phyloP scores from a whole-genome alignment of 1,140 invertebrate genomes.

The Brachionus plicatilis region DNA sequence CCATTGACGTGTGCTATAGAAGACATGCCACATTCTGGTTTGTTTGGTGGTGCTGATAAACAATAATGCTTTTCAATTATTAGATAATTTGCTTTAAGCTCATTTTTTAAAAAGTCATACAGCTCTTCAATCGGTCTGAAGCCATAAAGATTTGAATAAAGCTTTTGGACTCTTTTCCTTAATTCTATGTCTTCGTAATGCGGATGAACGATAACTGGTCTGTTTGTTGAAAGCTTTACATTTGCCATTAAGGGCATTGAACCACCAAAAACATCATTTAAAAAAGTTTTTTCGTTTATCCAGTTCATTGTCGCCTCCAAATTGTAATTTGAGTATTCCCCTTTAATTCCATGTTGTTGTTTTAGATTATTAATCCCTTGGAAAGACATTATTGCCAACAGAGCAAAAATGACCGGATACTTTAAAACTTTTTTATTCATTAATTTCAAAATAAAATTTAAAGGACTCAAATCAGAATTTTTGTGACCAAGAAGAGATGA shows the following conservation, averaged over 20 bases:
- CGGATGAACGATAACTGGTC: slow-evolving; percentile 76
- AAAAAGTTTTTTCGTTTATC: slow-evolving; percentile 63
- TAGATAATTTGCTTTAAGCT: slow-evolving; percentile 20
- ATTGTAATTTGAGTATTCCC: slow-evolving; percentile 64
- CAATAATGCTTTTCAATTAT: slow-evolving; percentile 38
- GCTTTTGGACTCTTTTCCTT: slow-evolving; percentile 8
- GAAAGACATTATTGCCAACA: slow-evolving; percentile 57
- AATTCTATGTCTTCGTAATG: slow-evolving; percentile 58
- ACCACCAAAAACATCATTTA: slow-evolving; percentile 69
- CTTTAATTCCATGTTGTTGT: slow-evolving; percentile 57
- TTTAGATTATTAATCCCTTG: slow-evolving; percentile 57
- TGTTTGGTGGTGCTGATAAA: background rate
- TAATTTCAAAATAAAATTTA: background rate
- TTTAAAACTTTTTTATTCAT: background rate
- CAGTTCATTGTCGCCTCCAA: slow-evolving; percentile 71
- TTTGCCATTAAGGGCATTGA: slow-evolving; percentile 78
- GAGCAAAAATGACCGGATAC: slow-evolving; percentile 48
- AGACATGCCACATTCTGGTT: slow-evolving; percentile 8
- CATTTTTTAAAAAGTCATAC: background rate
- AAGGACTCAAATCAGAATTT: background rate
- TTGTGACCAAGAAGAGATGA: slow-evolving; percentile 61
- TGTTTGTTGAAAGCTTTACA: slow-evolving; percentile 67
- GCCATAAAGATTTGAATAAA: slow-evolving; percentile 5
- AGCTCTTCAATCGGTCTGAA: slow-evolving; percentile 9
- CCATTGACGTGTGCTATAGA: background rate